phyloP scores from a whole-genome alignment of 2,113 vertebrate genomes.

The Chaetops frenatus region DNA sequence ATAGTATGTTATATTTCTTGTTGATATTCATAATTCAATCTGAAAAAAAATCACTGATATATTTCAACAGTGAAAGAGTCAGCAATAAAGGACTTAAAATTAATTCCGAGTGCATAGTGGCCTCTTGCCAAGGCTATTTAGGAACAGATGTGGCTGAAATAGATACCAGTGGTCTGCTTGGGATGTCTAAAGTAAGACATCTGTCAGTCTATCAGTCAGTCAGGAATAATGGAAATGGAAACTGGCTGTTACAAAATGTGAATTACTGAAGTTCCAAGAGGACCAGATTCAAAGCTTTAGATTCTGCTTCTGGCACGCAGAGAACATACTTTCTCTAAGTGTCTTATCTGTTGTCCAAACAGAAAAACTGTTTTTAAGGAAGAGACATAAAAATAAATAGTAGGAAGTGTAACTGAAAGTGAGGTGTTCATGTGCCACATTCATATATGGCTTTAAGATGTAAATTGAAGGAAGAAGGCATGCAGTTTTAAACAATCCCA shows the following conservation, averaged over 20 bases:
- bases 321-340: background rate
- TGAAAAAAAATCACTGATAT: background rate
- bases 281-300: constrained; percentile 22
- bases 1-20: background rate
- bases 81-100: constrained; percentile 66
- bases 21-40: background rate
- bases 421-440: background rate
- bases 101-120: constrained; percentile 58
- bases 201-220: constrained; percentile 77
- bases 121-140: constrained; percentile 78
- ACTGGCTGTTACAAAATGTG: constrained; percentile 53
- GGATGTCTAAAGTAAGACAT: constrained; percentile 84
- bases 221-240: constrained; percentile 72
- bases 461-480: background rate
- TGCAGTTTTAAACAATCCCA: background rate
- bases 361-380: background rate
- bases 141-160: constrained; percentile 87
- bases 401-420: background rate
- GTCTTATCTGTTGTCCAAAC: background rate
- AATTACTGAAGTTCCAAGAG: constrained; percentile 40
- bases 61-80: constrained; percentile 58
- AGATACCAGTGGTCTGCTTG: constrained; percentile 81
- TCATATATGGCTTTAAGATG: background rate
- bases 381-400: background rate
- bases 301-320: background rate